Base-by-base conservation (phyloP, 2,797 vertebrate genomes). In the Megaceryle alcyon region DNA sequence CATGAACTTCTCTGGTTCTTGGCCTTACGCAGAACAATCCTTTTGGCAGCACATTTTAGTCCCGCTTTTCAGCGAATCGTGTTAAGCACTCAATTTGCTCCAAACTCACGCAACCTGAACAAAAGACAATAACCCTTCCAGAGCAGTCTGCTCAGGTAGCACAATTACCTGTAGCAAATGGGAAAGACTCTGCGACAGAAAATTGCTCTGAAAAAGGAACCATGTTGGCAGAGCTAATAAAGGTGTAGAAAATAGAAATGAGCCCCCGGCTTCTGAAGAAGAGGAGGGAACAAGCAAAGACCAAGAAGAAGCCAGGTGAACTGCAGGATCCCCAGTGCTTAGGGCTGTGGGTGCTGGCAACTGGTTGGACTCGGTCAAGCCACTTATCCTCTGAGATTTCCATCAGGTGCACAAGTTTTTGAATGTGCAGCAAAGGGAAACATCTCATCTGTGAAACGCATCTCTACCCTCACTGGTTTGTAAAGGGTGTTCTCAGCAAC, bases 361-460 rank as follows among this genome's bases (percentile, higher is more conserved):
- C 31, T 7, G 11, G 8, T 18, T 10, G 73, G 69, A 7, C 35
- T 59, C 0, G 8, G 41, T 26, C 29, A 21, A 6, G 13, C 26
- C 59, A 8, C n/a, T 26, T 37, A 4, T 16, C 21, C 39, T 12
- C 80, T 1, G 15, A 57, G 81, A 19, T 37, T 9, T 14, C 49
- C 72, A 33, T 2, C 19, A 23, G 3, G n/a, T 2, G 21, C 9
- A 6, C 0, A 5, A 49, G 41, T 2, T 57, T 43, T 21, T 1
- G 80, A 61, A 16, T 16, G 48, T 1, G 20, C 28, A 12, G 75
- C 29, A 12, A 18, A 41, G 68, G 90, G 79, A 53, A 53, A 33
- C 1, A 25, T 21, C 39, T 57, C 53, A 5, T 4, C 49, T 19
- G 35, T 3, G 63, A 75, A 44, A 35, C 1, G 10, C 46, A 28